Evolutionary conservation across 2,888 invertebrate species (phyloP).

Genomic region (Tetramorium bicarinatum): DNA sequence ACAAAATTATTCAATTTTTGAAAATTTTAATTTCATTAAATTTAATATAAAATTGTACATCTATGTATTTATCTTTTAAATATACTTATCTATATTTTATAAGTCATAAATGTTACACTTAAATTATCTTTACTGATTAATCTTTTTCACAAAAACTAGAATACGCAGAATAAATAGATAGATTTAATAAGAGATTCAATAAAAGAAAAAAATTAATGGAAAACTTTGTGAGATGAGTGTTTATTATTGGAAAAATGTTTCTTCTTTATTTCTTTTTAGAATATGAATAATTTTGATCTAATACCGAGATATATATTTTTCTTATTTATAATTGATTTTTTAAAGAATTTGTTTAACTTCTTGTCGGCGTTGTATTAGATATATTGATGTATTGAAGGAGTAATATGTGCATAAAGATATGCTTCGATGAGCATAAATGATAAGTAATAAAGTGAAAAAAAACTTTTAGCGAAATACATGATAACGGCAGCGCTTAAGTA

Average conservation of each 20-base stretch:
- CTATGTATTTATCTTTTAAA: background rate
- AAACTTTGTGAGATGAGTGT: background rate
- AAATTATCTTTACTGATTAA: background rate
- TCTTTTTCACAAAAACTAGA: background rate
- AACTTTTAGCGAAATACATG: conserved; percentile 34
- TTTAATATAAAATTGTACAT: background rate
- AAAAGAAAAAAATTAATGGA: background rate
- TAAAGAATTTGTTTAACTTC: conserved; percentile 60
- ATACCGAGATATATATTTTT: background rate
- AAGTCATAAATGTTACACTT: background rate
- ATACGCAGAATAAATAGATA: too few relatives aligned
- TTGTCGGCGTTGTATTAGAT: conserved; percentile 10
- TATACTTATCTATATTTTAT: background rate
- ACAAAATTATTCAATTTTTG: background rate
- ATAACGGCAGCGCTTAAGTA: background rate
- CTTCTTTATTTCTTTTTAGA: background rate
- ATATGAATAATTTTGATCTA: background rate
- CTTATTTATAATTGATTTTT: background rate
- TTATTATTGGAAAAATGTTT: background rate
- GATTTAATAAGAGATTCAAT: background rate
- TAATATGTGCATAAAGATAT: conserved; percentile 46
- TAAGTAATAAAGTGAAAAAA: conserved; percentile 47
- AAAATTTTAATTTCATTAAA: background rate
- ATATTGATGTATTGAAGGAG: background rate
- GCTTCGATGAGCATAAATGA: conserved; percentile 59